Evolutionary conservation across 2,797 vertebrate genomes (phyloP).

Genomic region (Epinephelus malabaricus): DNA sequence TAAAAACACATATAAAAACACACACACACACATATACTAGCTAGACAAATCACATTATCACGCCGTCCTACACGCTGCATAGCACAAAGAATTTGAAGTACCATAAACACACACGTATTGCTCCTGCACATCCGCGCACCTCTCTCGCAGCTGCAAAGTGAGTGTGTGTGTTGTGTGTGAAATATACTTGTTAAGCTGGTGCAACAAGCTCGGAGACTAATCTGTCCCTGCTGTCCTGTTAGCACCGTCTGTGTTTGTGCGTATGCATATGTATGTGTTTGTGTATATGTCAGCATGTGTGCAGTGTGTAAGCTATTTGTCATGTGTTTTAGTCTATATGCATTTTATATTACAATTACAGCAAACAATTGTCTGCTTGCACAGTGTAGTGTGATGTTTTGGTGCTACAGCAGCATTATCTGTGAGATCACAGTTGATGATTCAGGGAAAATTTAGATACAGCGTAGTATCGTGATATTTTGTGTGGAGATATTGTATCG

Average conservation of each 20-base stretch:
- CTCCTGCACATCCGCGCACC: background rate
- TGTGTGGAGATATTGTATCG: too few relatives aligned
- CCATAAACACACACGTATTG: background rate
- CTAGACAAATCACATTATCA: slow-evolving; percentile 19
- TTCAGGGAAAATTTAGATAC: too few relatives aligned
- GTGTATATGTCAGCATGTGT: background rate
- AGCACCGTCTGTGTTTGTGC: slow-evolving; percentile 29
- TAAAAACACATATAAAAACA: background rate
- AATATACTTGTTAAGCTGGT: slow-evolving; percentile 44
- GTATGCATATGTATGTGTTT: slow-evolving; percentile 4
- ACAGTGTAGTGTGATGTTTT: too few relatives aligned
- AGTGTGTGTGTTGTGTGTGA: background rate
- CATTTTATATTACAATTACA: too few relatives aligned
- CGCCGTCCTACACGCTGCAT: background rate
- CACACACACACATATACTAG: slow-evolving; percentile 1
- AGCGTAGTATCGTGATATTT: too few relatives aligned
- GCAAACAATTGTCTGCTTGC: too few relatives aligned
- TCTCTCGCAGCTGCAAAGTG: background rate
- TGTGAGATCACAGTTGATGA: too few relatives aligned
- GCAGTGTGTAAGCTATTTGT: background rate
- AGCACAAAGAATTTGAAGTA: background rate
- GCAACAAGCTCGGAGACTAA: slow-evolving; percentile 49
- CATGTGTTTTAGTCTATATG: background rate
- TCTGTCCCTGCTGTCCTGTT: slow-evolving; percentile 61
- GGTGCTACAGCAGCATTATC: too few relatives aligned